Percentiles rank a stretch among this genome's conserved stretches.
These are phyloP conservation scores for Diglossa cyanea DNA, from an alignment of 2,797 vertebrate species.

Conservation along the genomic window DNA sequence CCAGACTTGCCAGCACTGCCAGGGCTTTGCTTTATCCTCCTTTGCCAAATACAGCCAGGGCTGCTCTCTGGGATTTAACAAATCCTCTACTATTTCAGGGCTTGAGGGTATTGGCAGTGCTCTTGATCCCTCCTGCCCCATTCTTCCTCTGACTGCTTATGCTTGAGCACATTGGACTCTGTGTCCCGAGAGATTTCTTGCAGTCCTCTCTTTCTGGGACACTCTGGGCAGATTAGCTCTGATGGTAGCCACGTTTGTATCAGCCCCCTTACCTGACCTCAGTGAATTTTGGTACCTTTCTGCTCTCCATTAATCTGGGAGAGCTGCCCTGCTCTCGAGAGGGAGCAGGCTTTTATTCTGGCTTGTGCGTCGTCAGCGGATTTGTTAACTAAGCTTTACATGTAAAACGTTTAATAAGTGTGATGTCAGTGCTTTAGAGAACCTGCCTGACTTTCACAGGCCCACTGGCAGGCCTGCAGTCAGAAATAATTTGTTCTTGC, in stretches of 20 bases:
- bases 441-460: background rate
- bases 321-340: background rate
- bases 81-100: constrained; percentile 31
- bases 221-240: background rate
- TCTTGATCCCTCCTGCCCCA: background rate
- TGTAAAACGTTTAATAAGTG: constrained; percentile 4
- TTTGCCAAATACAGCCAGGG: background rate
- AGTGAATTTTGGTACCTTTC: background rate
- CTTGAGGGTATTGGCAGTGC: background rate
- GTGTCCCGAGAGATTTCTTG: background rate
- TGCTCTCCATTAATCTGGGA: background rate
- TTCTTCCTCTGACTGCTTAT: background rate
- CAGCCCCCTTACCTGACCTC: background rate
- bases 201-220: background rate
- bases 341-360: background rate
- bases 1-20: background rate
- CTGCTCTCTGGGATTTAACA: constrained; percentile 9
- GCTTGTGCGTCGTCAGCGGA: accelerated
- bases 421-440: background rate
- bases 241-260: background rate
- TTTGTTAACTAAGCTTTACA: constrained; percentile 24
- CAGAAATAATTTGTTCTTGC: background rate
- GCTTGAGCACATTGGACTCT: background rate
- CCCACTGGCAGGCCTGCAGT: background rate
- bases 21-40: constrained; percentile 10